Base-by-base conservation (phyloP, 2,888 invertebrate species). In the Gymnocheta viridis region DNA sequence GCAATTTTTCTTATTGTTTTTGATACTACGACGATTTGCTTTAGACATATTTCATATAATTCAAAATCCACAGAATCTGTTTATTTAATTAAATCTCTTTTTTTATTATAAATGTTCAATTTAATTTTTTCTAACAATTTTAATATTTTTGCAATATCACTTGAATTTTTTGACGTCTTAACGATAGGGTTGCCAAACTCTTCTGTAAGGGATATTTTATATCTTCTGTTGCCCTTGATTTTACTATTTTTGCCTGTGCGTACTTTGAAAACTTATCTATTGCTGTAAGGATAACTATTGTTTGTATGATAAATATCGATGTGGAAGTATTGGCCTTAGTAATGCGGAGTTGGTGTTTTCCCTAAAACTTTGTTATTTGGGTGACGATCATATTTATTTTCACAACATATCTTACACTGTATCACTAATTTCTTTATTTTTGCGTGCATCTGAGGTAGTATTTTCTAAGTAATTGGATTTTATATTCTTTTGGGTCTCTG, bases 201-300 rank as follows among this genome's bases (percentile, higher is more conserved):
- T n/a, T n/a, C 32, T 80, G 66, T 7, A 85, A 44, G 1, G 80
- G 86, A 38, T 69, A 54, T 69, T 76, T 80, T 29, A 85, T 60
- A 35, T 80, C 82, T 29, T 79, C 74, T 7, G 44, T 41, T 17
- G 82, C 69, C 47, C 60, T 69, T 7, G 83, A 82, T 14, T 74
- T 80, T 29, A 81, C 38, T 47, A 81, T 32, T 32, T 29, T 60
- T 4, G n/a, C 67, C 44, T 69, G 69, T 0, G 54, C 81, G 14
- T 62, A 81, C 49, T 74, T 81, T 2, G 74, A 74, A 17, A 38
- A 54, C 41, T 54, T 69, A 17, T 69, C 38, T 54, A 69, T 38
- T n/a, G 67, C 67, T 5, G 67, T 51, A 14, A 67, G 67, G 17
- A 47, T 47, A 12, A 66, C 47, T 70, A 27, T 70, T 70, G 9